phyloP scores from a whole-genome alignment of 2,888 invertebrate species.

The Apamea epomidion region DNA sequence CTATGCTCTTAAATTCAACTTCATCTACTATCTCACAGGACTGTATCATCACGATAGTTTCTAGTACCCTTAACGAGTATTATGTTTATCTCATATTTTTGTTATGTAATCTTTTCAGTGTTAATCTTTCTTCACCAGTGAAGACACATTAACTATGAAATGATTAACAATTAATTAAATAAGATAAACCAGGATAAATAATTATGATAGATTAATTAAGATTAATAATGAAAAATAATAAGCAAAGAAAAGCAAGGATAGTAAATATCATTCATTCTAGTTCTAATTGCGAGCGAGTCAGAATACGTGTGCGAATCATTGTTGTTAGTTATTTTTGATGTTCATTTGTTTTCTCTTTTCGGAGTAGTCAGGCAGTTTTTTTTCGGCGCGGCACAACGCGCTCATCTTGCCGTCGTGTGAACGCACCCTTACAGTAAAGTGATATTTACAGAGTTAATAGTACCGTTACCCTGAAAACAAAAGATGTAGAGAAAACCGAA shows the following conservation, averaged over 20 bases:
- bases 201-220: too few relatives aligned
- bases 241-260: neutral
- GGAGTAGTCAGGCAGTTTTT: too few relatives aligned
- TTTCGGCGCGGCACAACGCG: too few relatives aligned
- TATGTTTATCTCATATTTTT: neutral
- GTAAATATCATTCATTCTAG: neutral
- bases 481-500: neutral
- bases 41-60: neutral
- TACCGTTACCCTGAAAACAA: neutral
- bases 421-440: neutral
- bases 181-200: too few relatives aligned
- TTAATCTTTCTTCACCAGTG: neutral
- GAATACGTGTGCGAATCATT: neutral
- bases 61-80: neutral
- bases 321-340: neutral
- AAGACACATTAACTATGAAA: neutral
- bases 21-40: neutral
- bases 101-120: neutral
- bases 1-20: too few relatives aligned
- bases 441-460: constrained; percentile 6
- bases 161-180: too few relatives aligned
- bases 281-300: neutral
- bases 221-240: too few relatives aligned
- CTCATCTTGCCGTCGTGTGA: neutral
- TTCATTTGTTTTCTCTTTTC: neutral